Evolutionary conservation across 2,797 vertebrate genomes (phyloP), one percentile per base, ranked within the genome.

Genomic region (Danionella dracula): DNA sequence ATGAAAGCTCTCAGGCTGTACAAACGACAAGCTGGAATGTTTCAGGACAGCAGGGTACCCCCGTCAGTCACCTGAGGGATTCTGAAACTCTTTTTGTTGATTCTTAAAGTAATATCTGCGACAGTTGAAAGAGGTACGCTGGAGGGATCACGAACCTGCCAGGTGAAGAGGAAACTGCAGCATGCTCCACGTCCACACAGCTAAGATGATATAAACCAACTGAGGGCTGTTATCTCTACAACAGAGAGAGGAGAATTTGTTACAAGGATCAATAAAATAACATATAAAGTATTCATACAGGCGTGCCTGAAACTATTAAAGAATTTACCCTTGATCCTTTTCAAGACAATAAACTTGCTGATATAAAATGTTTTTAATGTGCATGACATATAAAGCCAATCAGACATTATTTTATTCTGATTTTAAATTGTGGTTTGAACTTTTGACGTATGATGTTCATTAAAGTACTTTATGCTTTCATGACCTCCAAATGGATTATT

Each of bases 161-260:
- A 98, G 82, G 84, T 97, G 93, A 8, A 97, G 86, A 6, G 95
- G 95, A 82, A 98, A 98, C 70, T 98, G 96, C 54, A 98, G 46
- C 95, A 97, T 96, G 71, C 94, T 96, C 95, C 94, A 97, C 0
- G 94, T 96, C 95, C 95, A 98, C 20, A 96, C 87, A 8, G 70
- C 83, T 58, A 98, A 86, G 76, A 97, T 94, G 57, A 90, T 78
- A 68, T 92, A 93, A 61, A 95, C 90, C 53, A 96, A 73, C 44
- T 51, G 1, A 44, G 35, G 46, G 40, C 21, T 79, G 2, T 73
- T 74, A 0, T 78, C 78, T 60, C 88, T 89, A 77, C 23, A 66
- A 71, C 56, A 75, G 8, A 68, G 3, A 29, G 6, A 66, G 10
- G 31, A 41, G 20, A 45, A 15, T 23, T 5, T 12, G 38, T 57